Evolutionary conservation across 2,113 vertebrate species (phyloP), one percentile per base, ranked within the genome.

Genomic region (Synodontis membranacea): DNA sequence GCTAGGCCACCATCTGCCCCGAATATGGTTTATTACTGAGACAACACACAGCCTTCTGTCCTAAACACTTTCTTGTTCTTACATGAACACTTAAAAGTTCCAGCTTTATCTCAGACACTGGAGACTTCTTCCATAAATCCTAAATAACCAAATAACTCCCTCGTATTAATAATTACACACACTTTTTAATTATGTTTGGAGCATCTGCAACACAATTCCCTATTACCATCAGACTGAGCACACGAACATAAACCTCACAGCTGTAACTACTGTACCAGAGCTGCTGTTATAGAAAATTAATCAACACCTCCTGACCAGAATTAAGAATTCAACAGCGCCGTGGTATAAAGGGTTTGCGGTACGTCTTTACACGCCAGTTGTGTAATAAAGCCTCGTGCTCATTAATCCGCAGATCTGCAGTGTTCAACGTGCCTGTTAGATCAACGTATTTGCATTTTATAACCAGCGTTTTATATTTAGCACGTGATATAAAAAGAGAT

Each of bases 391-490:
- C 78, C 31, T 56, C 37, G 5, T 14, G 12, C 60, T 64, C 66
- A 17, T 7, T 70, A 68, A 68, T 68, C 68, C 25, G 68, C 37
- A 25, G 37, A 37, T 68, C 31, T 37, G 34, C 66, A 39, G 39
- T 5, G 12, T 28, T 44, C 37, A 70, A 17, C 4, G 70, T 12
- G 70, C 39, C 42, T 28, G 72, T 28, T 46, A 46, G 42, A 75
- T 75, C 42, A n/a, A 75, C 42, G n/a, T 28, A 75, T n/a, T 75
- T 46, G 42, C 23, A 75, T 46, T 46, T 75, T 75, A 75, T 75
- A 46, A 28, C 42, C 72, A 14, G 23, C 72, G n/a, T 46, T 75
- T 75, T 46, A 44, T 75, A 28, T 46, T 75, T 46, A 75, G 42
- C 72, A 12, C 23, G 0, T 3, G 23, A 46, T 75, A 46, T 46